Evolutionary conservation across 2,888 invertebrate species (phyloP).

Genomic region (Nycteola revayana): DNA sequence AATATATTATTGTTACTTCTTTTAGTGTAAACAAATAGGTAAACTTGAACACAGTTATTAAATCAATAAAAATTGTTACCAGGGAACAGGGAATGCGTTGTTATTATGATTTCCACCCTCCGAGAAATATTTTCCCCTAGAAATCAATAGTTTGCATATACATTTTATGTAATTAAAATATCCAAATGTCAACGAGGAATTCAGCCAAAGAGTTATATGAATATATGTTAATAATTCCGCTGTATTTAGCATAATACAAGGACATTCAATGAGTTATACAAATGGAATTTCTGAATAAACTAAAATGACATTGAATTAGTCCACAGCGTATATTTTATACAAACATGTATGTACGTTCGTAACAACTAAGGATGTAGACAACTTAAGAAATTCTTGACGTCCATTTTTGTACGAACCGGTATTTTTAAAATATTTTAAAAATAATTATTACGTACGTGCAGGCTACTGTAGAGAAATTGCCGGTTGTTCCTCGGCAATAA

Average conservation of each 20-base stretch:
- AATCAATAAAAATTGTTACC: conserved; percentile 25
- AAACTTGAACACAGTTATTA: too few relatives aligned
- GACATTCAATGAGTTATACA: conserved; percentile 22
- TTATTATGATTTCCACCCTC: too few relatives aligned
- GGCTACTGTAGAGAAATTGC: conserved; percentile 61
- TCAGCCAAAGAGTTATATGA: too few relatives aligned
- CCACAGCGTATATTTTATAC: conserved; percentile 5
- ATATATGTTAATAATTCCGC: too few relatives aligned
- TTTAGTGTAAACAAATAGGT: too few relatives aligned
- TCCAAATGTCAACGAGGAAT: too few relatives aligned
- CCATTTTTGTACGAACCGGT: conserved; percentile 24
- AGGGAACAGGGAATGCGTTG: conserved; percentile 11
- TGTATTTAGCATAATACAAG: conserved; percentile 14
- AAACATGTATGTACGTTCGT: too few relatives aligned
- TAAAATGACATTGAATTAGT: conserved; percentile 18
- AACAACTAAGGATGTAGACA: conserved; percentile 10
- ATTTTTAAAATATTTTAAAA: conserved; percentile 52
- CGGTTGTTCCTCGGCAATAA: conserved; percentile 54
- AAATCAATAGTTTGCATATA: too few relatives aligned
- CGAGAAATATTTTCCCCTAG: too few relatives aligned
- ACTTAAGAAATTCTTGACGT: conserved; percentile 18
- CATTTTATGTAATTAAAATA: too few relatives aligned
- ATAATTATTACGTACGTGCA: conserved; percentile 54
- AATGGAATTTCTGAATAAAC: conserved; percentile 16
- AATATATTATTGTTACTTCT: too few relatives aligned